These are phyloP conservation scores for Ophraella communa DNA, from an alignment of 2,888 invertebrate species.

Conservation along the genomic window DNA sequence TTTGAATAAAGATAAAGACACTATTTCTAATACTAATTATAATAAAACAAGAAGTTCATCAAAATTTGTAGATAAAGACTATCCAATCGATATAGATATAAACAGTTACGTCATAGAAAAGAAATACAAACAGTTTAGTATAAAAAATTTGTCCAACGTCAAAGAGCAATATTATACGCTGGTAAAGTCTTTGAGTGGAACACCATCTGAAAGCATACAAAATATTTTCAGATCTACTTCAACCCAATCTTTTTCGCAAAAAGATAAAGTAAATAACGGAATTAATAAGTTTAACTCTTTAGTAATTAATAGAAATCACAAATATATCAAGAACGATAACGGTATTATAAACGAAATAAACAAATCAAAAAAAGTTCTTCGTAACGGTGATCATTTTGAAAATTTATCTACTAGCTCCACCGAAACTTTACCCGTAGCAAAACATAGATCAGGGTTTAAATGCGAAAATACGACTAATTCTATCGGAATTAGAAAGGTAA, in stretches of 20 bases:
- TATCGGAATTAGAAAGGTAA: constrained; percentile 62
- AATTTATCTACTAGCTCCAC: constrained; percentile 49
- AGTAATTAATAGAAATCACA: constrained; percentile 38
- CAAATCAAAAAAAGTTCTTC: constrained; percentile 34
- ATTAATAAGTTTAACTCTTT: constrained; percentile 46
- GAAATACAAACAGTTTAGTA: constrained; percentile 43
- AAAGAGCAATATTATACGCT: constrained; percentile 43
- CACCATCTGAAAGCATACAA: constrained; percentile 38
- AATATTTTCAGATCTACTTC: constrained; percentile 48
- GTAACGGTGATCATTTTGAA: constrained; percentile 40
- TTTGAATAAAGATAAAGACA: constrained; percentile 35
- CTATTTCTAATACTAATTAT: constrained; percentile 26
- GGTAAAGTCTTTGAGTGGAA: constrained; percentile 47
- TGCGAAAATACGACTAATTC: constrained; percentile 30
- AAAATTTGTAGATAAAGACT: constrained; percentile 13
- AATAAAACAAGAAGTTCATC: constrained; percentile 10
- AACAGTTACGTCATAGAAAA: constrained; percentile 38
- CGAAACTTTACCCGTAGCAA: constrained; percentile 45
- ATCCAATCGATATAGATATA: constrained; percentile 18
- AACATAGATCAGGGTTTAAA: constrained; percentile 42
- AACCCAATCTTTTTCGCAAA: constrained; percentile 55
- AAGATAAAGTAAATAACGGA: constrained; percentile 59
- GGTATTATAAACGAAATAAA: constrained; percentile 35
- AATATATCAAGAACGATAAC: constrained; percentile 28
- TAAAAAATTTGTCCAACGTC: constrained; percentile 39